A percentile compares a stretch with the other conserved stretches of the same genome.
Evolutionary conservation across 2,888 invertebrate species (phyloP).

Genomic region (Acleris emargana): DNA sequence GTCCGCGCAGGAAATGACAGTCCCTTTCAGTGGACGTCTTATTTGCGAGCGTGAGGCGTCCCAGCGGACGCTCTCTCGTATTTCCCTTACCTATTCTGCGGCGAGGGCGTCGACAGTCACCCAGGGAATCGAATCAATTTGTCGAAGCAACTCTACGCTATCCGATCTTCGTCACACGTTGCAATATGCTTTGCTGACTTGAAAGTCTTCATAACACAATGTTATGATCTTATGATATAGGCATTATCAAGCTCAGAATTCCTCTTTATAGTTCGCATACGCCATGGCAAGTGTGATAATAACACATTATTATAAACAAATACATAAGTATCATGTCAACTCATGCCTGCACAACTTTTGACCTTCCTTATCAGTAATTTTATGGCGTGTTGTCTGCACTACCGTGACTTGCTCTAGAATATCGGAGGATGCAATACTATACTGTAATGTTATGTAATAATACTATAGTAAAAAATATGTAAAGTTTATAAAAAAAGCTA

Average conservation of each 20-base stretch:
- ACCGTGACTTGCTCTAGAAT: constrained; percentile 13
- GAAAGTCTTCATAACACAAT: constrained; percentile 5
- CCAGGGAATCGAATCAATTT: constrained; percentile 74
- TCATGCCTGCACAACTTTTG: constrained; percentile 39
- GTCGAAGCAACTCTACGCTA: constrained; percentile 64
- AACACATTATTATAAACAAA: too few species aligned
- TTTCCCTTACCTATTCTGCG: constrained; percentile 43
- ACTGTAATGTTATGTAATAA: too few species aligned
- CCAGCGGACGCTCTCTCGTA: constrained; percentile 20
- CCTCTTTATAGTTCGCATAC: too few species aligned
- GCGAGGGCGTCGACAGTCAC: constrained; percentile 57
- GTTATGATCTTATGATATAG: neutral
- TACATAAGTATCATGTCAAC: too few species aligned
- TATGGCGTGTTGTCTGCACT: neutral
- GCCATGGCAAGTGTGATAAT: too few species aligned
- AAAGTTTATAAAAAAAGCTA: constrained; percentile 41
- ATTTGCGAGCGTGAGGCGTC: constrained; percentile 26
- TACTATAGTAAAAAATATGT: neutral
- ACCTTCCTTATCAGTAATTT: constrained; percentile 47
- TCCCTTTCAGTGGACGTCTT: constrained; percentile 8
- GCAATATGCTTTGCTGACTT: constrained; percentile 45
- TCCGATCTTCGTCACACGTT: constrained; percentile 58
- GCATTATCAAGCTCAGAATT: too few species aligned
- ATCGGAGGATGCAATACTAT: too few species aligned
- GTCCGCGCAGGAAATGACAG: constrained; percentile 9